Evolutionary conservation across 2,888 invertebrate genomes (phyloP).

Genomic region (Drosophila bunnanda): DNA sequence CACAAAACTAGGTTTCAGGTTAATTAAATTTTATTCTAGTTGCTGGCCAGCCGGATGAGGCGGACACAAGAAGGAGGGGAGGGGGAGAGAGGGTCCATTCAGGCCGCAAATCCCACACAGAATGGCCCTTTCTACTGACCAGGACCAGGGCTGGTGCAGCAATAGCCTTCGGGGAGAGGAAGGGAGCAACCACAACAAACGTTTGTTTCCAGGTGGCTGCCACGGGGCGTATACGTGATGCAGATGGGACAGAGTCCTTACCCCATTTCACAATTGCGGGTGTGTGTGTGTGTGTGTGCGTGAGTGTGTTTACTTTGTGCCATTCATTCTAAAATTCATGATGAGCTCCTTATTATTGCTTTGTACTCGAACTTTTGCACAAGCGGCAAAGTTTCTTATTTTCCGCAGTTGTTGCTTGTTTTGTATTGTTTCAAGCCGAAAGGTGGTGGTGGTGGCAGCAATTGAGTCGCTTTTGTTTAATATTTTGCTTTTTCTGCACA

Average conservation of each 20-base stretch:
- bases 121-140: constrained; percentile 45
- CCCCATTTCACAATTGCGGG: constrained; percentile 4
- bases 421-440: constrained; percentile 44
- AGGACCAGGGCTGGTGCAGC: constrained; percentile 3
- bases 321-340: constrained; percentile 54
- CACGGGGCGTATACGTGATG: constrained; percentile 47
- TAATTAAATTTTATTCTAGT: constrained; percentile 63
- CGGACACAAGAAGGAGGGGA: neutral
- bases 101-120: constrained; percentile 43
- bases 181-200: constrained; percentile 37
- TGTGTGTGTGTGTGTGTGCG: constrained; percentile 10
- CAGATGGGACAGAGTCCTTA: constrained; percentile 22
- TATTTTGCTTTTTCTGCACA: constrained; percentile 23
- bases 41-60: constrained; percentile 33
- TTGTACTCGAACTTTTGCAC: constrained; percentile 50
- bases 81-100: neutral
- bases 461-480: constrained; percentile 42
- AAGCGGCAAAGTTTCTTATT: constrained; percentile 39
- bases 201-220: constrained; percentile 42
- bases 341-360: constrained; percentile 56
- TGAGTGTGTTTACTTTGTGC: constrained; percentile 37
- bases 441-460: constrained; percentile 26
- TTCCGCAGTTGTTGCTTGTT: constrained; percentile 42
- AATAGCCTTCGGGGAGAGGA: neutral
- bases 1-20: constrained; percentile 47